Evolutionary conservation across 2,888 invertebrate species (phyloP), one percentile per base, ranked within the genome.

Genomic region (Pyrocoelia pectoralis): DNA sequence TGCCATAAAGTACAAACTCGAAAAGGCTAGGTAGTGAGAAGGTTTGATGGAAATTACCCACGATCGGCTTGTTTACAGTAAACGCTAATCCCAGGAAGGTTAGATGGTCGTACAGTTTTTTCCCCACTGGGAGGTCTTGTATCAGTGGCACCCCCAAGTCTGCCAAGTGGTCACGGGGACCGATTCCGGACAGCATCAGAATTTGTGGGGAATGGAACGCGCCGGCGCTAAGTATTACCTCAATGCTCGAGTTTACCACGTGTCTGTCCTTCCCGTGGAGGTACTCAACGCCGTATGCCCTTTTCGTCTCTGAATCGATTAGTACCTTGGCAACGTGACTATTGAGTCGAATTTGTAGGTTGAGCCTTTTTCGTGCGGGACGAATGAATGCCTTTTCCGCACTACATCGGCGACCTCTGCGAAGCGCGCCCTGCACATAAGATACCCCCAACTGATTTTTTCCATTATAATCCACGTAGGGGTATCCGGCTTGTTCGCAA

Each of bases 181-280:
- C 89, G 10, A 90, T 78, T 2, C 89, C 89, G 0, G 87, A 87
- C 1, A 89, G 78, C 87, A 88, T 87, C n/a, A 89, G 72, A 8
- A 94, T 76, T 78, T 95, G 93, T 0, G 94, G 91, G 0, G 92
- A 89, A 79, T 91, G 92, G 67, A 95, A 88, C 0, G 93, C 87
- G 0, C 94, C 88, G 40, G 92, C 92, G 8, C 89, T 87, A 12
- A 94, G 79, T 53, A 95, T 86, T 1, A 94, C 86, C 79, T 92
- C 94, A 67, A 88, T 91, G 2, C 82, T 84, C 2, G 91, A 92
- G 8, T 80, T 76, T 0, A 83, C 84, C 6, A 76, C 70, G 61
- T 80, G 87, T 6, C 69, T 75, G 17, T 71, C 67, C 13, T 82
- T 82, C 12, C 87, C 83, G 55, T 87, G 84, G 0, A 85, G 79